phyloP scores from a whole-genome alignment of 92 coral and sea anemone genomes.

The Metridium senile region DNA sequence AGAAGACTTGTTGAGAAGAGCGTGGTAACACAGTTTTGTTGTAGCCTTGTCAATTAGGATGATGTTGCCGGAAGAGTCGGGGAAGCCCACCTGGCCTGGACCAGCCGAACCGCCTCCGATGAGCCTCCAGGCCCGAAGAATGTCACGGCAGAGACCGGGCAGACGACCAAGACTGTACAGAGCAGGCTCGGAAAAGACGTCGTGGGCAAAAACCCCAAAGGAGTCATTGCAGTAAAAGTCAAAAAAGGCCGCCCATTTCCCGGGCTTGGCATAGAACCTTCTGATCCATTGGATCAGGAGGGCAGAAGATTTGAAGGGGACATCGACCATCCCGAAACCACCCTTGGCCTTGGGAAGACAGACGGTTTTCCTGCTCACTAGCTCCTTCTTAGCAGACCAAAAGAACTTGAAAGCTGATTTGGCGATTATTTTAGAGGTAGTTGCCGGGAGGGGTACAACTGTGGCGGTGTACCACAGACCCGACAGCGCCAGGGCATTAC shows the following conservation, averaged over 20 bases:
- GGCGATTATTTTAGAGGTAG: background rate
- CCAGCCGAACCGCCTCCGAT: background rate
- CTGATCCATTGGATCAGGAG: slow-evolving; percentile 12
- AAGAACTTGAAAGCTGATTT: background rate
- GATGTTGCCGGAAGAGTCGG: background rate
- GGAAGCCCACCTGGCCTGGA: background rate
- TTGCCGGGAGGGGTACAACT: background rate
- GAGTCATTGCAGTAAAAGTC: background rate
- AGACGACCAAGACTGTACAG: background rate
- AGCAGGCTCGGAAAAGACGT: background rate
- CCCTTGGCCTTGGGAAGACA: background rate
- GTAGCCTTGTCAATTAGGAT: background rate
- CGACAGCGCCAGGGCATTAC: slow-evolving; percentile 32
- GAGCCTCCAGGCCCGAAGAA: slow-evolving; percentile 14
- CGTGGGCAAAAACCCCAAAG: background rate
- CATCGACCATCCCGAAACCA: slow-evolving; percentile 6
- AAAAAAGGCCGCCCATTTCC: background rate
- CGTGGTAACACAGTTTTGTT: background rate
- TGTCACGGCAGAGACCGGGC: background rate
- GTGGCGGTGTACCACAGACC: slow-evolving; percentile 45
- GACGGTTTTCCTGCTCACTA: background rate
- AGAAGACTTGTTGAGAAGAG: background rate
- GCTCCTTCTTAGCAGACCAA: slow-evolving; percentile 15
- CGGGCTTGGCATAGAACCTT: background rate
- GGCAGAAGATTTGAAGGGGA: background rate